Evolutionary conservation across 2,797 vertebrate genomes (phyloP), one percentile per base, ranked within the genome.

Genomic region (Acanthopagrus latus): DNA sequence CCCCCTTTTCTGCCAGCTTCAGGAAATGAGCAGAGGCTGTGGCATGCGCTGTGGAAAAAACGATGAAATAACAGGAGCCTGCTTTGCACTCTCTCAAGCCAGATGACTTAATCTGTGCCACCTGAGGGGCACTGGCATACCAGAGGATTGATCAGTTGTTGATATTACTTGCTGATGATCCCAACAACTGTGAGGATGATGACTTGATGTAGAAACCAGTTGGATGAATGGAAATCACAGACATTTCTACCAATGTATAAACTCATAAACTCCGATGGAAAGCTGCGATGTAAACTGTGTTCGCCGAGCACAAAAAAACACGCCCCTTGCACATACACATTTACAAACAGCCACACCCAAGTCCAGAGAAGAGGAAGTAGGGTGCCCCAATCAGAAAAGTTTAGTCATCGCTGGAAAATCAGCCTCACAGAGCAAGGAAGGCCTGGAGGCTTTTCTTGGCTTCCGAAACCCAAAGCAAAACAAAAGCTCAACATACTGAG

Each of bases 321-420:
- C n/a, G 57, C 69, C 64, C 67, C 74, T 83, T 51, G 41, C 46
- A 27, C 46, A 46, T 50, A 63, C 51, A 67, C 50, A 76, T 64
- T 67, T 27, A 81, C 59, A 78, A 57, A 69, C 17, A 57, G 21
- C 57, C 80, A 78, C 88, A 74, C 79, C 80, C 67, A 72, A 67
- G 74, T 74, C 38, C 38, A 74, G 68, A 27, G 64, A 76, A 70
- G 76, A 85, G 90, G 80, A 84, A 68, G 69, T 21, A 64, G 80
- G 75, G 74, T 86, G 52, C 65, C 83, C 83, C 78, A 73, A 85
- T 86, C 84, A 91, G 93, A 91, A 85, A 66, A 76, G 86, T 79
- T 93, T 89, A 94, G 92, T 95, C 94, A 94, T 88, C 76, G 73
- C 69, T 93, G 94, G 94, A 95, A 96, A 95, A 91, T 91, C 74